Conservation (phyloP, 2,113 vertebrate genomes). For the Lichenostomus cassidix region DNA sequence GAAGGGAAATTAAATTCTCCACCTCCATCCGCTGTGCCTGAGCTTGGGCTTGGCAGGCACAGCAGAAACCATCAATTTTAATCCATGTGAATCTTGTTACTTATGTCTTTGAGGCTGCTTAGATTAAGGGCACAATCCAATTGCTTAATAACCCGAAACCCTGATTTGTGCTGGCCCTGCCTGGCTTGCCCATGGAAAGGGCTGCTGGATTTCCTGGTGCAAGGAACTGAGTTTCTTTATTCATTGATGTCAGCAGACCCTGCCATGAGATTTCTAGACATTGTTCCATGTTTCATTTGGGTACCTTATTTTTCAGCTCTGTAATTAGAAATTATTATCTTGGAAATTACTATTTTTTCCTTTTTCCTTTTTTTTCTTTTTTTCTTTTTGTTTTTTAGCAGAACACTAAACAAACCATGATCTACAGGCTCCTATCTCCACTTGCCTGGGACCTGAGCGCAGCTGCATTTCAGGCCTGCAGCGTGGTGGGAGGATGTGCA, state of each 20-base stretch:
- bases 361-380: background rate
- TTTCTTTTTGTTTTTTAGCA: background rate
- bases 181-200: background rate
- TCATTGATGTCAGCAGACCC: background rate
- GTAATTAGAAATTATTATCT: background rate
- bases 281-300: background rate
- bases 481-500: background rate
- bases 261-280: background rate
- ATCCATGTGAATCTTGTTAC: constrained; percentile 45
- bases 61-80: constrained; percentile 7
- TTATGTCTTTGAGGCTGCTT: constrained; percentile 12
- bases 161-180: background rate
- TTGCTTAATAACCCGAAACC: background rate
- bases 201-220: background rate
- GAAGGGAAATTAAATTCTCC: constrained; percentile 7
- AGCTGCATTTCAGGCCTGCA: background rate
- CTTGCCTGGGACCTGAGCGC: background rate
- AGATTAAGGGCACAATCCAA: constrained; percentile 34
- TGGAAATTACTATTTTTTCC: too few species aligned
- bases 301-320: background rate
- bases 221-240: background rate
- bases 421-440: background rate
- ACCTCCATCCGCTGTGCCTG: background rate
- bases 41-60: background rate
- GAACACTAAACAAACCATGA: background rate